phyloP scores from a whole-genome alignment of 2,113 vertebrate species.

The Otolemur garnettii region DNA sequence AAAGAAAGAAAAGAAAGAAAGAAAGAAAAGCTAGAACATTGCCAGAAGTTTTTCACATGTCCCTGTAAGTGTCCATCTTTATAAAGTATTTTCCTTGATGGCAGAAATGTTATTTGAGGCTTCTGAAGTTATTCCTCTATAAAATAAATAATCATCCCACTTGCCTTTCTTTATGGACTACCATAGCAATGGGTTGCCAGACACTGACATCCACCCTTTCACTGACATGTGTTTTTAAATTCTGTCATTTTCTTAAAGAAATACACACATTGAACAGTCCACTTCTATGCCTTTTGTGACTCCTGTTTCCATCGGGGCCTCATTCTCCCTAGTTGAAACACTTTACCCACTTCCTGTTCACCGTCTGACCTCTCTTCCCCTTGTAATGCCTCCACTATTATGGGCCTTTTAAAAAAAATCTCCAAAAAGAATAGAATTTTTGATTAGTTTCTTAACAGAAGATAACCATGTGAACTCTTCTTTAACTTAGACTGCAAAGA shows the following conservation, averaged over 20 bases:
- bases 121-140: not conserved
- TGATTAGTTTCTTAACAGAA: not conserved
- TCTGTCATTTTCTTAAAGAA: constrained; percentile 29
- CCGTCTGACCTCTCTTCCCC: not conserved
- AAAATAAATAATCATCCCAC: not conserved
- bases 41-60: rapidly evolving
- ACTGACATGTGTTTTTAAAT: not conserved
- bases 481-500: not conserved
- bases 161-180: not conserved
- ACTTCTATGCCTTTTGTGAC: not conserved
- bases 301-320: not conserved
- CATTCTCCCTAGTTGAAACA: constrained; percentile 25
- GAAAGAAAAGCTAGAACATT: not conserved
- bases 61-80: not conserved
- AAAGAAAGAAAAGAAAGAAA: no score
- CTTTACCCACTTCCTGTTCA: not conserved
- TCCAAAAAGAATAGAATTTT: not conserved
- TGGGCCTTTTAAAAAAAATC: not conserved
- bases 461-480: not conserved
- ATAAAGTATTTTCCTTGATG: not conserved
- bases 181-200: not conserved
- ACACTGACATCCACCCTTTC: not conserved
- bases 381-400: not conserved
- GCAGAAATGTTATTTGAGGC: not conserved
- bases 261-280: not conserved